Evolutionary conservation across 2,797 vertebrate genomes (phyloP).

Genomic region (Numenius phaeopus): DNA sequence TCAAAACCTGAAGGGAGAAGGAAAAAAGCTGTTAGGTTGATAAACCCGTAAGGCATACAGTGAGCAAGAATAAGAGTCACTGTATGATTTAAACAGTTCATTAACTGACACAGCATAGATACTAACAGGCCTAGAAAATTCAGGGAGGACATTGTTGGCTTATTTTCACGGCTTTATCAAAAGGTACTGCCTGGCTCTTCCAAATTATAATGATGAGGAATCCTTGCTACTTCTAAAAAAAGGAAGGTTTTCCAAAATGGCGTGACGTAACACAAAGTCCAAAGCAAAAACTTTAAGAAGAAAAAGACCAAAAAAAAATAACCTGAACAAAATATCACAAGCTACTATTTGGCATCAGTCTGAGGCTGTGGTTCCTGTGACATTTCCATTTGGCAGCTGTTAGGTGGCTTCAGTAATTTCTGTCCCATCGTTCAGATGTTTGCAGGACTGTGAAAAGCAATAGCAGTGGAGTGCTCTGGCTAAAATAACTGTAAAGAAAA

Average conservation of each 20-base stretch:
- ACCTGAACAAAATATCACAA: accelerated
- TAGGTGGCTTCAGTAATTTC: neutral
- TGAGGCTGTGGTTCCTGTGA: neutral
- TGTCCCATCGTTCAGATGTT: neutral
- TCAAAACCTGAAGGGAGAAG: neutral
- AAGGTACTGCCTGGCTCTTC: neutral
- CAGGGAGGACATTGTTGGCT: neutral
- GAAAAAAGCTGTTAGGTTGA: neutral
- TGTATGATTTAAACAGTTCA: neutral
- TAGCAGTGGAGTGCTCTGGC: neutral
- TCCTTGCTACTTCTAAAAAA: neutral
- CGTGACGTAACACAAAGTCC: neutral
- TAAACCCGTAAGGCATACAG: neutral
- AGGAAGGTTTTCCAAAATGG: neutral
- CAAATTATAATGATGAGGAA: neutral
- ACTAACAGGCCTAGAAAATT: neutral
- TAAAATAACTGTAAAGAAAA: neutral
- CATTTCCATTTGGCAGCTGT: neutral
- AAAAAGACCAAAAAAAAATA: neutral
- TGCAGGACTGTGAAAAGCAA: neutral
- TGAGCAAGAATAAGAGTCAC: neutral
- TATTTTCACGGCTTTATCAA: neutral
- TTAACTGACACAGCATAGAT: neutral
- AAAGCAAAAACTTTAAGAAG: neutral
- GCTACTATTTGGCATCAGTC: neutral